A percentile compares a stretch with the other conserved stretches of the same genome.
Conservation (phyloP, 2,797 vertebrate species). For the Helicolenus hilgendorfi region DNA sequence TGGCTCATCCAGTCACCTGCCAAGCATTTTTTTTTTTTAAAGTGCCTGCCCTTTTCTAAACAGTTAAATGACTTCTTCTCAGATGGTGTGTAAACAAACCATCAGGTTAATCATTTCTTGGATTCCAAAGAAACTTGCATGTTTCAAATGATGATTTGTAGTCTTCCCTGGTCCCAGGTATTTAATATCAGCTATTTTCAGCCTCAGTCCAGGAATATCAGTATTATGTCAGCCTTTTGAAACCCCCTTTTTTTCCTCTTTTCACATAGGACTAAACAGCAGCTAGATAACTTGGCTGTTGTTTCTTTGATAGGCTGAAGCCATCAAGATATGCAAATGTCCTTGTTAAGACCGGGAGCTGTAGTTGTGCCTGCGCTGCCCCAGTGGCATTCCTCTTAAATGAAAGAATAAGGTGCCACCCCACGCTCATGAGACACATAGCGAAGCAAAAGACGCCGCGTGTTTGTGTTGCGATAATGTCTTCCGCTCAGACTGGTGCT, state of each 20-base stretch:
- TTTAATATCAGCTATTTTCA: not conserved
- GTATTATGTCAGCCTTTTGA: not conserved
- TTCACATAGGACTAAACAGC: not conserved
- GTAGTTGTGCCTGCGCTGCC: not conserved
- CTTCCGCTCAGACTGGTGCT: not conserved
- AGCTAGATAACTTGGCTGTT: not conserved
- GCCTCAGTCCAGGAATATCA: not conserved
- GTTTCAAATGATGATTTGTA: not conserved
- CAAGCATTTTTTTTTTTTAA: not conserved
- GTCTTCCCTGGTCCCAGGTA: not conserved
- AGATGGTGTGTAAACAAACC: not conserved
- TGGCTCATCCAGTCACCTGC: not conserved
- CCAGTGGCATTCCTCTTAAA: conserved; percentile 17
- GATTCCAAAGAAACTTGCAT: not conserved
- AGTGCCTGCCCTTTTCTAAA: not conserved
- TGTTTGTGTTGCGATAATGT: conserved; percentile 38
- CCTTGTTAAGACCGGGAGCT: conserved; percentile 25
- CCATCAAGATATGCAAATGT: conserved; percentile 34
- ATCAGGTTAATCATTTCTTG: not conserved
- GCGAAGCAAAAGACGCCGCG: conserved; percentile 6
- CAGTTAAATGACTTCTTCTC: not conserved
- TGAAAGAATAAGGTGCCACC: conserved; percentile 17
- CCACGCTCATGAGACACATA: conserved; percentile 11
- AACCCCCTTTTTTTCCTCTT: not conserved
- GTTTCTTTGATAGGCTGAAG: not conserved